Evolutionary conservation across 1,140 invertebrate genomes (phyloP).

Genomic region (Trachymyrmex cornetzi): DNA sequence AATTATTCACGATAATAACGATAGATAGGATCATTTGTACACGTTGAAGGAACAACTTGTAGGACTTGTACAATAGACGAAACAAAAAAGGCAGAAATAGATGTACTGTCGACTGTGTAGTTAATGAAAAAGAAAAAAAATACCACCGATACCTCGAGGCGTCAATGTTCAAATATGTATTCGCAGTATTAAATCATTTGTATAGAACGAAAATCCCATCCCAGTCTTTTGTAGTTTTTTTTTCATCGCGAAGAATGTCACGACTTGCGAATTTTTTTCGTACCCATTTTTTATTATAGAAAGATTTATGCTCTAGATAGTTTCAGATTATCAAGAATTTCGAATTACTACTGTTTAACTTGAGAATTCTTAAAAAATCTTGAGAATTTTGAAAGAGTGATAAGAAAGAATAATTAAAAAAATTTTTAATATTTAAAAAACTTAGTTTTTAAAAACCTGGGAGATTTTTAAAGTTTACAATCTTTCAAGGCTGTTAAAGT

Average conservation of each 20-base stretch:
- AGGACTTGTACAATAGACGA: conserved; percentile 55
- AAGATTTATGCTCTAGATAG: not conserved
- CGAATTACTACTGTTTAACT: not conserved
- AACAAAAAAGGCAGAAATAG: conserved; percentile 44
- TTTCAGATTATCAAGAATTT: not conserved
- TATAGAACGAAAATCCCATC: conserved; percentile 75
- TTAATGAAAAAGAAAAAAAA: conserved; percentile 50
- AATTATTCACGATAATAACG: conserved; percentile 42
- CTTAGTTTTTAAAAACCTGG: no score
- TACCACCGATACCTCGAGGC: conserved; percentile 41
- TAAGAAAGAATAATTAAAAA: not conserved
- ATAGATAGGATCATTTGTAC: conserved; percentile 45
- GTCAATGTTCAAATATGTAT: conserved; percentile 77
- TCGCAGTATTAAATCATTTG: conserved; percentile 82
- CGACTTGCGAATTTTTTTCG: not conserved
- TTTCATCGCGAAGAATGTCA: conserved; percentile 22
- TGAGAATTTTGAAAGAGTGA: not conserved
- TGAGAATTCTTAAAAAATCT: not conserved
- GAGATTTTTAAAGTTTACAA: no score
- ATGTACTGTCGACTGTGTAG: conserved; percentile 74
- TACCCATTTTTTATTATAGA: not conserved
- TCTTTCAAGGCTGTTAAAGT: not conserved
- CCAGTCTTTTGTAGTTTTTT: conserved; percentile 73
- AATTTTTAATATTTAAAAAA: not conserved
- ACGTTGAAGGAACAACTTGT: conserved; percentile 27